phyloP scores from a whole-genome alignment of 2,888 invertebrate genomes.

The Drosophila conformis region DNA sequence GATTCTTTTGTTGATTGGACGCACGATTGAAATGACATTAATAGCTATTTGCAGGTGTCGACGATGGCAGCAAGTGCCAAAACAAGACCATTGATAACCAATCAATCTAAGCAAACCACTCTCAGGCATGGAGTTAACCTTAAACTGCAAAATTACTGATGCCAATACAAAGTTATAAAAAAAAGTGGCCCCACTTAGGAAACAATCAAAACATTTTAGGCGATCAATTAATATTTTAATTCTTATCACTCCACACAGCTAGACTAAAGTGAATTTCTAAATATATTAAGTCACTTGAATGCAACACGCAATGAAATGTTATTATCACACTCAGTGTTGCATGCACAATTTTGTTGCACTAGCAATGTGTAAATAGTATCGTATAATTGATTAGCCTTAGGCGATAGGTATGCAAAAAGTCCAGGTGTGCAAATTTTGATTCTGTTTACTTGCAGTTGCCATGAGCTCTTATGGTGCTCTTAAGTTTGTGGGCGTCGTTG shows the following conservation, averaged over 20 bases:
- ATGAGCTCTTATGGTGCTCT: background rate
- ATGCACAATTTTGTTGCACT: constrained; percentile 19
- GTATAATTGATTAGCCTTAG: constrained; percentile 16
- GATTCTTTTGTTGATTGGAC: constrained; percentile 53
- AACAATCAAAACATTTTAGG: background rate
- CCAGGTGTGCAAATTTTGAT: constrained; percentile 17
- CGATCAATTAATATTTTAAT: constrained; percentile 8
- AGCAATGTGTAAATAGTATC: constrained; percentile 37
- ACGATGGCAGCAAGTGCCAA: constrained; percentile 67
- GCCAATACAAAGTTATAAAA: background rate
- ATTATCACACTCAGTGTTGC: constrained; percentile 22
- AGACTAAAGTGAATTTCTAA: constrained; percentile 6
- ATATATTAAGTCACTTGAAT: constrained; percentile 15
- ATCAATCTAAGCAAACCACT: constrained; percentile 22
- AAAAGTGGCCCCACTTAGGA: background rate
- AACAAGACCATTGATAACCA: constrained; percentile 48
- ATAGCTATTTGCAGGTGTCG: constrained; percentile 68
- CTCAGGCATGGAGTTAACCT: background rate
- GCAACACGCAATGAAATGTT: constrained; percentile 33
- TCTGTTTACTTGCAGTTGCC: constrained; percentile 1
- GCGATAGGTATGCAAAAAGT: constrained; percentile 20
- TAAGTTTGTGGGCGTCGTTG: background rate
- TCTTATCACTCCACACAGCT: constrained; percentile 13
- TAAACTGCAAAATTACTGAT: background rate
- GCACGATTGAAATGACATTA: constrained; percentile 74